Conservation (phyloP, 2,888 invertebrate species). For the Hypercompe scribonia region DNA sequence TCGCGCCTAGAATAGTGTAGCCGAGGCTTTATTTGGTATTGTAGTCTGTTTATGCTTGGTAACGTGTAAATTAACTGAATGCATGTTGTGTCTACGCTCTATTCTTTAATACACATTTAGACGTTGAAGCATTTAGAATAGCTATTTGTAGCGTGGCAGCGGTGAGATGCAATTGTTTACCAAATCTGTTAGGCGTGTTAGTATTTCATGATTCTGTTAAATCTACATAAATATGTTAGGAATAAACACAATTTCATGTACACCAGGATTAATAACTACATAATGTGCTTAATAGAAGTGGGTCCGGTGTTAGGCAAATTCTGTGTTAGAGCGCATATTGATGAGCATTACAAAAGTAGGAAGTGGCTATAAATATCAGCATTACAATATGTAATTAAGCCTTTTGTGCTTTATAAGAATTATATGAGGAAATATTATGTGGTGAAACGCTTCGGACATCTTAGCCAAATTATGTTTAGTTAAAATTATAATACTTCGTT, state of each 20-base stretch:
- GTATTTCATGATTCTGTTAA: neutral
- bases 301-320: neutral
- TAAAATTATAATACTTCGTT: neutral
- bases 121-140: neutral
- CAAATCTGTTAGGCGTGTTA: neutral
- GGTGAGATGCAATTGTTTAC: neutral
- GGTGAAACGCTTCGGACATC: no score
- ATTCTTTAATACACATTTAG: conserved; percentile 15
- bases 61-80: conserved; percentile 25
- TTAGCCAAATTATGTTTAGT: no score
- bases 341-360: neutral
- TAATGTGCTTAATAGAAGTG: neutral
- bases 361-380: neutral
- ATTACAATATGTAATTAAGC: neutral
- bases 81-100: conserved; percentile 21
- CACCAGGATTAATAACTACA: neutral
- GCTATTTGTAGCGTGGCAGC: neutral
- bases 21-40: conserved; percentile 20
- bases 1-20: conserved; percentile 15
- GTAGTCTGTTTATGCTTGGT: conserved; percentile 21
- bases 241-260: no score
- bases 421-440: no score
- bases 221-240: no score
- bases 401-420: no score
- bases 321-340: neutral